A percentile compares a stretch with the other conserved stretches of the same genome.
Conservation (phyloP, 2,113 vertebrate genomes). For the Danio rerio region DNA sequence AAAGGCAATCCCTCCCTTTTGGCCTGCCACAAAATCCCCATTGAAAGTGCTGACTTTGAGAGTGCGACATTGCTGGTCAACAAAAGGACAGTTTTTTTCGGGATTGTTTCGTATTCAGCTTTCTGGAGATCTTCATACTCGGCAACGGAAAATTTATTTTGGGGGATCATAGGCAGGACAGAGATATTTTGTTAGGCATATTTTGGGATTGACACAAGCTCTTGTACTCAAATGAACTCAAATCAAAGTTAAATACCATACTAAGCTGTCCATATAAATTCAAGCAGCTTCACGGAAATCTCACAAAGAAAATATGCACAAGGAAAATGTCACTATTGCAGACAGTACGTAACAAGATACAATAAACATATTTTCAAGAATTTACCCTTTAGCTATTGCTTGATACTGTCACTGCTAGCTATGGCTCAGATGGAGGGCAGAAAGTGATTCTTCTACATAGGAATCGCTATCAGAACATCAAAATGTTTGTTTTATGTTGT, state of each 20-base stretch:
- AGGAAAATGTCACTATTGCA: no score
- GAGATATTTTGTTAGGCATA: constrained; percentile 1
- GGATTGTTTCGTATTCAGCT: constrained; percentile 17
- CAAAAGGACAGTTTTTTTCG: background rate
- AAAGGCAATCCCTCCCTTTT: constrained; percentile 34
- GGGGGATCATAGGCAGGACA: background rate
- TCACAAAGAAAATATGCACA: no score
- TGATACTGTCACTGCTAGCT: no score
- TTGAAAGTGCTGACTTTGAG: constrained; percentile 32
- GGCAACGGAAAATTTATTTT: background rate
- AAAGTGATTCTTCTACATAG: no score
- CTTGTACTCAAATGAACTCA: background rate
- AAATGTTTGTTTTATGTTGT: no score
- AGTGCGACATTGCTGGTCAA: background rate
- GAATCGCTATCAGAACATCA: no score
- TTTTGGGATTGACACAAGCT: background rate
- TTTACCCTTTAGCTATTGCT: no score
- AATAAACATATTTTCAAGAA: no score
- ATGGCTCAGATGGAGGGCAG: no score
- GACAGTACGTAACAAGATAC: no score
- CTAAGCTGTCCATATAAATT: background rate
- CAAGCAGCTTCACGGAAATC: no score
- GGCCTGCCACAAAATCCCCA: constrained; percentile 38
- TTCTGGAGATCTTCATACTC: background rate
- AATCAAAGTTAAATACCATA: background rate